Evolutionary conservation across 2,797 vertebrate genomes (phyloP).

Genomic region (Lemur catta): DNA sequence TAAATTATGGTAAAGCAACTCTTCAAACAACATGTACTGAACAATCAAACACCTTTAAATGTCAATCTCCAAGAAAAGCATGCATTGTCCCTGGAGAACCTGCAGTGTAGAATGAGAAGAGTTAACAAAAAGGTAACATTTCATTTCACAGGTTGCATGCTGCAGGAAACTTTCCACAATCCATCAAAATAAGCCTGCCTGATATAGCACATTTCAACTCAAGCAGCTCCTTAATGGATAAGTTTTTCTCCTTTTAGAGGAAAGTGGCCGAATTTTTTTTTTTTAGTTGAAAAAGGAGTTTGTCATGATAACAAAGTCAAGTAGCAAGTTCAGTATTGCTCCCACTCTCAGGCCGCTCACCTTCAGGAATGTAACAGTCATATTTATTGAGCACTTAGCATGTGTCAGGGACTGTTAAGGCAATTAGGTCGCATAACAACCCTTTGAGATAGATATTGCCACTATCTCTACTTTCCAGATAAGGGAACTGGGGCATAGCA

Average conservation of each 20-base stretch:
- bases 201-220: constrained; percentile 1
- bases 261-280: background rate
- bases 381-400: background rate
- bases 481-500: background rate
- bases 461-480: background rate
- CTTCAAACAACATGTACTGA: constrained; percentile 65
- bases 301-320: background rate
- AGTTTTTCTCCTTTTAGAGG: constrained; percentile 37
- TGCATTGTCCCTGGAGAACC: constrained; percentile 52
- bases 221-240: background rate
- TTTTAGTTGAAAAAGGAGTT: background rate
- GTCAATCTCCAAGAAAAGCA: constrained; percentile 53
- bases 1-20: constrained; percentile 66
- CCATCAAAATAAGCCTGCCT: background rate
- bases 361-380: background rate
- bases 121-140: constrained; percentile 31
- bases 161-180: background rate
- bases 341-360: background rate
- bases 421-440: background rate
- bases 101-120: background rate
- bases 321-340: background rate
- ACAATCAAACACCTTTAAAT: constrained; percentile 70
- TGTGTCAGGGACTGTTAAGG: background rate
- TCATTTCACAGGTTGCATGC: background rate
- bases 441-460: background rate